Base-by-base conservation (phyloP, 2,888 invertebrate species). In the Sthenelais limicola region DNA sequence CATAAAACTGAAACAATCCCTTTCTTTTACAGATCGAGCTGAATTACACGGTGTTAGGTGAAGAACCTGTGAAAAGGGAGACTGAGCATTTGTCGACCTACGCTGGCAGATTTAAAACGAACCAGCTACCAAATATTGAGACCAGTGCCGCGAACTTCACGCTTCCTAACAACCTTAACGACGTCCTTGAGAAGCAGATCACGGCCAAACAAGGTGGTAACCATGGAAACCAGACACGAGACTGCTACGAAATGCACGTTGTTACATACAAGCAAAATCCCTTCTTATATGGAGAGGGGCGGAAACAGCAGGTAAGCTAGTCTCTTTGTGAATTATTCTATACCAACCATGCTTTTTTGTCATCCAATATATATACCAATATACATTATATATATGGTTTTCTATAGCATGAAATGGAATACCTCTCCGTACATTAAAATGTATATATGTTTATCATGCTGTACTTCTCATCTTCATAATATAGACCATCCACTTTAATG, bases 1-100 rank as follows among this genome's bases (percentile, higher is more conserved):
- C n/a, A n/a, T n/a, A n/a, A n/a, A n/a, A n/a, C n/a, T n/a, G n/a
- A n/a, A n/a, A n/a, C n/a, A n/a, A n/a, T n/a, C n/a, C n/a, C 38
- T 49, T 35, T 47, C n/a, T 48, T 38, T 66, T 80, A 48, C 80
- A 84, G 84, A 77, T 78, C 43, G 82, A 82, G 73, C 70, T 84
- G 54, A 74, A 79, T 48, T 79, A 77, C 70, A 82, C 81, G 68
- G 77, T 81, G 5, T 71, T 80, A 0, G 80, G 81, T 9, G 84
- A 85, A 68, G 74, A 75, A 18, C 82, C 84, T 9, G 72, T 83
- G 38, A 35, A 38, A 67, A 18, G 76, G 78, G 9, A 74, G 73
- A 30, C 77, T 18, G 35, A 3, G 18, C 30, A 35, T 18, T 47
- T 73, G 21, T 80, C 1, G 71, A 78, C 35, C 79, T 77, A 62